Conservation (phyloP, 1,140 invertebrate genomes). For the Neotoxoptera formosana region DNA sequence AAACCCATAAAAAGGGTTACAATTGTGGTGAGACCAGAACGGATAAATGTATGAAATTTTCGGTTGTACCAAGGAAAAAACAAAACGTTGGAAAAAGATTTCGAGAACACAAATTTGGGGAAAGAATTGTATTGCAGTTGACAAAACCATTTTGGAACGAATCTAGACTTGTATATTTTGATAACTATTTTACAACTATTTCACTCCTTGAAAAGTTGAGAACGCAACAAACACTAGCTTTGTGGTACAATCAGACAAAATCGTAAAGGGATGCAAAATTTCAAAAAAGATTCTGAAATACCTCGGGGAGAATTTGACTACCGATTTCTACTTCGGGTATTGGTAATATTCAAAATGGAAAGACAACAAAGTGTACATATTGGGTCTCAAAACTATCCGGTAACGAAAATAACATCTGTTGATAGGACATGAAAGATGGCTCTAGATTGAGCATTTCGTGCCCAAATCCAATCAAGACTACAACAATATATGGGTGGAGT, state of each 20-base stretch:
- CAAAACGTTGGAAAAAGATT: background rate
- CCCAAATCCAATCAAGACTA: too few relatives aligned
- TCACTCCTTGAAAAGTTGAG: too few relatives aligned
- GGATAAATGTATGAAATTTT: too few relatives aligned
- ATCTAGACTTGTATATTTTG: too few relatives aligned
- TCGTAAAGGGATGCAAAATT: slow-evolving; percentile 6
- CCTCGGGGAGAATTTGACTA: background rate
- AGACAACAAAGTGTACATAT: background rate
- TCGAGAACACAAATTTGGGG: slow-evolving; percentile 10
- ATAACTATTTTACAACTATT: too few relatives aligned
- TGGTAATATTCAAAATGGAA: slow-evolving; percentile 44
- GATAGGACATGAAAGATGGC: background rate
- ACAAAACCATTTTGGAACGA: too few relatives aligned
- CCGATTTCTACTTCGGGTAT: background rate
- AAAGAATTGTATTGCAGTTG: too few relatives aligned
- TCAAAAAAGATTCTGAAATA: slow-evolving; percentile 23
- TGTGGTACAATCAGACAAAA: slow-evolving; percentile 46
- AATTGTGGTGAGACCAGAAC: too few relatives aligned
- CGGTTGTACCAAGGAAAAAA: too few relatives aligned
- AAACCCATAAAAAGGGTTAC: too few relatives aligned
- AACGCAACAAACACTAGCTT: slow-evolving; percentile 45
- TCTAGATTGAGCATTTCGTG: too few relatives aligned
- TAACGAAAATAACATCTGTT: background rate
- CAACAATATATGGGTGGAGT: too few relatives aligned
- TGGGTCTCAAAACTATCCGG: slow-evolving; percentile 15